Conservation (phyloP, 1,140 invertebrate species). For the Penaeus chinensis region DNA sequence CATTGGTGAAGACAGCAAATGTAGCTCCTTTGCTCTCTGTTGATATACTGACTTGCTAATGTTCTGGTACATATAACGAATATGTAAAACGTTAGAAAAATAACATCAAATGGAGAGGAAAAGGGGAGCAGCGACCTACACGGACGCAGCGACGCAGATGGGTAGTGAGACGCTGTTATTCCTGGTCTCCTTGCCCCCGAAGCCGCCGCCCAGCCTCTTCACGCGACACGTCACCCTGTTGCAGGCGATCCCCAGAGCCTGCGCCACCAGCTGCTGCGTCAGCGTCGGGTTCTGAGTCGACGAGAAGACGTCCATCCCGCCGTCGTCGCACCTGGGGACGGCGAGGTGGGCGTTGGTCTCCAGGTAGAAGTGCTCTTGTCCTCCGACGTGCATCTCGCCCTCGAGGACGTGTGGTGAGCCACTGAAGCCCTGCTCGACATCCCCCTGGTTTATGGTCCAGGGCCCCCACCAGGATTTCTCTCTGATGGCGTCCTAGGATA, state of each 20-base stretch:
- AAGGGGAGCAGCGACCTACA: constrained; percentile 65
- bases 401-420: constrained; percentile 77
- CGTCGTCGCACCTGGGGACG: constrained; percentile 79
- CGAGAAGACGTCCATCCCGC: constrained; percentile 79
- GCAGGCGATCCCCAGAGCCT: constrained; percentile 79
- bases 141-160: constrained; percentile 72
- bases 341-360: constrained; percentile 84
- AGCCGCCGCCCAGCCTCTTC: constrained; percentile 93
- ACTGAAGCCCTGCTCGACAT: constrained; percentile 76
- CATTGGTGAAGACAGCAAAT: not conserved
- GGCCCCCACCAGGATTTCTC: constrained; percentile 74
- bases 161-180: constrained; percentile 70
- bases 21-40: no score
- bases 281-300: constrained; percentile 1
- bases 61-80: not conserved
- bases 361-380: constrained; percentile 97
- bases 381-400: constrained; percentile 83
- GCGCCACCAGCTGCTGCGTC: constrained; percentile 72
- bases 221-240: constrained; percentile 82
- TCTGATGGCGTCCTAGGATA: constrained; percentile 77
- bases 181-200: constrained; percentile 94
- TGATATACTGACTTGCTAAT: no score
- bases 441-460: constrained; percentile 72
- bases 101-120: not conserved
- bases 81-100: not conserved